Percentiles rank a stretch among this genome's conserved stretches.
Evolutionary conservation across 2,113 vertebrate genomes (phyloP).

Genomic region (Alaudala cheleensis): DNA sequence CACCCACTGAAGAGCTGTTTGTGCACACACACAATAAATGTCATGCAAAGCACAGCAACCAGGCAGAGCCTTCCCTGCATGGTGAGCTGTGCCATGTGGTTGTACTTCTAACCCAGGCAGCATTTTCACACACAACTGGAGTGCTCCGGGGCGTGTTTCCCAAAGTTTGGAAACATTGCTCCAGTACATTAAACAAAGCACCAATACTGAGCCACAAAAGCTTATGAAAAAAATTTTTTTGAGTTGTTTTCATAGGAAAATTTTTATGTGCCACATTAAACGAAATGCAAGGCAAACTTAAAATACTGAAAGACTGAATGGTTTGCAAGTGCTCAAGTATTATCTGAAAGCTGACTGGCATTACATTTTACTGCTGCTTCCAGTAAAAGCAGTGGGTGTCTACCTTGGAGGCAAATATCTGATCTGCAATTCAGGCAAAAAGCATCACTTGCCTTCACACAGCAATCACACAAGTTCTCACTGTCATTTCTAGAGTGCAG

Average conservation of each 20-base stretch:
- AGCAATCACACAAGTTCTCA: background rate
- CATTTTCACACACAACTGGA: conserved; percentile 22
- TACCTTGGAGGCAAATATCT: background rate
- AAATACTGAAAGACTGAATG: background rate
- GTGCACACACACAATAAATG: background rate
- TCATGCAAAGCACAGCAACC: background rate
- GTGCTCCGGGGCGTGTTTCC: background rate
- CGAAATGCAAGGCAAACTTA: background rate
- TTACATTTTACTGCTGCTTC: background rate
- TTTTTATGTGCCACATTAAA: background rate
- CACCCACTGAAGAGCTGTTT: background rate
- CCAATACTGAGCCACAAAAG: background rate
- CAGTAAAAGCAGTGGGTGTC: background rate
- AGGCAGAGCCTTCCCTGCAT: background rate
- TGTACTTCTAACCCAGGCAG: conserved; percentile 18
- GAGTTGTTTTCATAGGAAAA: background rate
- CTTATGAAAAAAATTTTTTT: background rate
- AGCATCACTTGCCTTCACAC: background rate
- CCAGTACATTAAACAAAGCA: background rate
- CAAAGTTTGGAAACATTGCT: conserved; percentile 18
- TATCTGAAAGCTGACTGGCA: background rate
- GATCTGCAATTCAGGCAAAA: background rate
- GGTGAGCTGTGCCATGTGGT: conserved; percentile 19
- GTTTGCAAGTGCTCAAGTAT: background rate
- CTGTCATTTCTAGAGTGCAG: background rate